phyloP scores from a whole-genome alignment of 2,888 invertebrate genomes.

The Eutolmus rufibarbis region DNA sequence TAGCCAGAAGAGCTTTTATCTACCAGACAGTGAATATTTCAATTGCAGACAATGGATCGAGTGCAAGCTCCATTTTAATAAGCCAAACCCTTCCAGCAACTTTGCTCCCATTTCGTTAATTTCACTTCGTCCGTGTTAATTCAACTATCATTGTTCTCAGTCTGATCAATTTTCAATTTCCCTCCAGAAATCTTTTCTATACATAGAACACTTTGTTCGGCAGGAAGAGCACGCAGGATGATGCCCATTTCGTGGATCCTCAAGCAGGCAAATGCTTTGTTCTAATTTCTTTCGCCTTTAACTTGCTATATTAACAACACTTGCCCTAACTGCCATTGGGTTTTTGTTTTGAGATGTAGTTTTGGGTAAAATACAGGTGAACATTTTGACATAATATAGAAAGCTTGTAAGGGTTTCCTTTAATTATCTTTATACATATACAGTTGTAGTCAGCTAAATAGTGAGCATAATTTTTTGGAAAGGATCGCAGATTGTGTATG shows the following conservation, averaged over 20 bases:
- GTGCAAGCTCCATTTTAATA: conserved; percentile 42
- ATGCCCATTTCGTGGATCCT: background rate
- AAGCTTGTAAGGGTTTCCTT: background rate
- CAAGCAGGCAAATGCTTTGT: background rate
- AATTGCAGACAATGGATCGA: conserved; percentile 45
- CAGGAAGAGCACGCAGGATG: background rate
- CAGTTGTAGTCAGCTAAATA: too few relatives aligned
- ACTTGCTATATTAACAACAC: background rate
- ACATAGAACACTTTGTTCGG: background rate
- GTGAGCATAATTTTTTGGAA: too few relatives aligned
- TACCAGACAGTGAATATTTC: conserved; percentile 41
- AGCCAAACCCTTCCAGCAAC: conserved; percentile 31
- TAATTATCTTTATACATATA: background rate
- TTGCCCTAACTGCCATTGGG: background rate
- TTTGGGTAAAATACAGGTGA: background rate
- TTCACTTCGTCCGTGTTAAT: conserved; percentile 42
- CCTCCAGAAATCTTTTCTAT: background rate
- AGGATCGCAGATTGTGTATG: too few relatives aligned
- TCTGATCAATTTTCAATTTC: conserved; percentile 35
- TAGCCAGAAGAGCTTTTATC: conserved; percentile 25
- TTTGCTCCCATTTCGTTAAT: conserved; percentile 41
- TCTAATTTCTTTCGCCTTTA: background rate
- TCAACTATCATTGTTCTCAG: conserved; percentile 26
- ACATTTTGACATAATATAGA: background rate
- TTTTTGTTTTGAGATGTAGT: background rate